Conservation (phyloP, 2,888 invertebrate species). For the Hemaris fuciformis region DNA sequence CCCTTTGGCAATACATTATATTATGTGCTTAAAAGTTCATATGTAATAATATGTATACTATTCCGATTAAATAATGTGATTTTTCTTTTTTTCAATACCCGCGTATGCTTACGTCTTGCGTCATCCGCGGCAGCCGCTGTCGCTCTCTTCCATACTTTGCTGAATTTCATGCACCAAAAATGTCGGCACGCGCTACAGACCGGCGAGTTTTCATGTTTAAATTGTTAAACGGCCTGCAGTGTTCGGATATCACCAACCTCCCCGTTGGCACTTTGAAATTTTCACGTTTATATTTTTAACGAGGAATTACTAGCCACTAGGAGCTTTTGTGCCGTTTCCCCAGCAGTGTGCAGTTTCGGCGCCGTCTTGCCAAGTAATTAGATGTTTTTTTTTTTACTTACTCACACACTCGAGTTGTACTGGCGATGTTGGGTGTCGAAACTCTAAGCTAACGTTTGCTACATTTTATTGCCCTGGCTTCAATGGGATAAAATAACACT, state of each 20-base stretch:
- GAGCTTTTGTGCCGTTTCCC: background rate
- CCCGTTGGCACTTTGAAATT: conserved; percentile 14
- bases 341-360: background rate
- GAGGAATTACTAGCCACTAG: conserved; percentile 1
- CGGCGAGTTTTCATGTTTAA: conserved; percentile 60
- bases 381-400: conserved; percentile 4
- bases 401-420: background rate
- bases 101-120: background rate
- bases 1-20: too few species aligned
- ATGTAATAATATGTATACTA: too few species aligned
- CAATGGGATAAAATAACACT: background rate
- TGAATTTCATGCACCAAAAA: conserved; percentile 69
- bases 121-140: conserved; percentile 15
- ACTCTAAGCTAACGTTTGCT: background rate
- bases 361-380: conserved; percentile 1
- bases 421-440: background rate
- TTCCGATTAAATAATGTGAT: too few species aligned
- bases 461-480: background rate
- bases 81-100: too few species aligned
- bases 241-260: conserved; percentile 34
- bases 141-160: conserved; percentile 19
- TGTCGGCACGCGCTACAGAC: conserved; percentile 43
- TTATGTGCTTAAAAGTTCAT: too few species aligned
- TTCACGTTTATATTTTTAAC: conserved; percentile 21
- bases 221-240: conserved; percentile 58